Conservation (phyloP, 2,113 vertebrate species). For the Setophaga coronata region DNA sequence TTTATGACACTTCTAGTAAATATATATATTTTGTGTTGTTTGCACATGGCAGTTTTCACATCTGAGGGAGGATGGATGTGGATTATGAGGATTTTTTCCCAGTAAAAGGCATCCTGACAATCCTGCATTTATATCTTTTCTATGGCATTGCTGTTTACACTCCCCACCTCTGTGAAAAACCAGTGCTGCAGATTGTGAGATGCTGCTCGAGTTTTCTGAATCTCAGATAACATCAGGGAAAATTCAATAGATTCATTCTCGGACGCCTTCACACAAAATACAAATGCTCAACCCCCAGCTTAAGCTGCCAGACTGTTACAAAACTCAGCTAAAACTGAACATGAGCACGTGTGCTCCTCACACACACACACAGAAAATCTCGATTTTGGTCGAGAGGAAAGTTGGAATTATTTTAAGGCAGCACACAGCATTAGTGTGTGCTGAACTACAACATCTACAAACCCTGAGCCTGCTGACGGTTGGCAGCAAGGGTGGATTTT, state of each 20-base stretch:
- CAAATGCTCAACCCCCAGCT: background rate
- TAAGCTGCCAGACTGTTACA: background rate
- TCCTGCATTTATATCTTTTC: background rate
- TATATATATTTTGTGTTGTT: background rate
- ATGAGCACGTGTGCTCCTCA: background rate
- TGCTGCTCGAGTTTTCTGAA: background rate
- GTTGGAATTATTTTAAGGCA: background rate
- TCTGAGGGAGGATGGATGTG: background rate
- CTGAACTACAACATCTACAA: background rate
- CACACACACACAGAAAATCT: background rate
- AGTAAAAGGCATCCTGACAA: background rate
- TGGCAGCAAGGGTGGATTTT: conserved; percentile 11
- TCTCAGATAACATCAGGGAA: background rate
- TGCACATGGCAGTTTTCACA: background rate
- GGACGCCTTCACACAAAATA: background rate
- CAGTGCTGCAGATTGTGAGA: background rate
- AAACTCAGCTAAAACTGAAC: background rate
- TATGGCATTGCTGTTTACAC: background rate
- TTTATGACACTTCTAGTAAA: background rate
- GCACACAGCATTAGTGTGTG: background rate
- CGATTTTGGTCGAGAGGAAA: background rate
- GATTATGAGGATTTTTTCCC: background rate
- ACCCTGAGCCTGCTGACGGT: background rate
- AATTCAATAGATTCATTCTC: background rate
- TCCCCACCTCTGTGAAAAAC: background rate